Base-by-base conservation (phyloP, 2,113 vertebrate species). In the Carollia perspicillata region DNA sequence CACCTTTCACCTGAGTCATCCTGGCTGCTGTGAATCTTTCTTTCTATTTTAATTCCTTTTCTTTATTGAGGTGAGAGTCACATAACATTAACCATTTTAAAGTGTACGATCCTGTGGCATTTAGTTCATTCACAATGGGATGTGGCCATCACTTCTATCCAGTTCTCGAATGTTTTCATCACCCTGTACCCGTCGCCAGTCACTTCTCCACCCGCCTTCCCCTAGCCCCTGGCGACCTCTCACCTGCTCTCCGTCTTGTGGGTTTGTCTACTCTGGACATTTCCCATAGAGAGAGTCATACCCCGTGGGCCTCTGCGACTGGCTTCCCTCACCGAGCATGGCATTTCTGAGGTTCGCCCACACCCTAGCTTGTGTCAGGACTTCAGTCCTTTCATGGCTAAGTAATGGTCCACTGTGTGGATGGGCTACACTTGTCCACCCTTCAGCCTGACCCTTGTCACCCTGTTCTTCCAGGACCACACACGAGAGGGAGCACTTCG, bases 321-420 rank as follows among this genome's bases (percentile, higher is more conserved):
- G 72, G 42, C 26, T 22, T 18, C 79, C 51, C 26, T 49, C 4
- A 3, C 22, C 28, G 2, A 14, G 47, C 13, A 4, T 17, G 37
- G 1, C 22, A 3, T 28, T 40, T 55, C 47, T 7, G 9, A 60
- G 16, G 60, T 8, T 8, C 12, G 8, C 26, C 49, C 49, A 1
- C 9, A 0, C 7, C 12, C 28, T 17, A 18, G 58, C 9, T 0
- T 2, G 5, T 1, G 3, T n/a, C 55, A 30, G 2, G 0, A 4
- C 22, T 75, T 7, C 17, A 0, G 23, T 37, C 35, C 49, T 53
- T 17, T 40, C 8, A 2, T 0, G 30, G 6, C 60, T 22, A 8
- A 63, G 35, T 69, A 53, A 63, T 9, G 17, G 2, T 35, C 47
- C 40, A 1, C 5, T 26, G 0, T 42, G 44, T 33, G 1, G 53